Evolutionary conservation across 2,113 vertebrate genomes (phyloP), one percentile per base, ranked within the genome.

Genomic region (Nothobranchius furzeri): DNA sequence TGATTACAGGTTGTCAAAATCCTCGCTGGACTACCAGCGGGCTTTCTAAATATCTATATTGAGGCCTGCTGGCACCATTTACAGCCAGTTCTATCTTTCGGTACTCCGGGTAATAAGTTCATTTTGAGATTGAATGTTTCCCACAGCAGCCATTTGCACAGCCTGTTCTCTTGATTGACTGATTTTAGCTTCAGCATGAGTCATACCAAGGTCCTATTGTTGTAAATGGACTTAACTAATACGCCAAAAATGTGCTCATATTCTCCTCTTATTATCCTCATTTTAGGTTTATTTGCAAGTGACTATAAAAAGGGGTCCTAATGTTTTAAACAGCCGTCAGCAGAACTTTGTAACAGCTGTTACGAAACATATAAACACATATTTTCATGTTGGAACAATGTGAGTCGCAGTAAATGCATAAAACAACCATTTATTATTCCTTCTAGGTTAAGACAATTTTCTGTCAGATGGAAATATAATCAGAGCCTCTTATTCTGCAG

Each of bases 1-100:
- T 70, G 46, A 82, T 87, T 75, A 73, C 55, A 67, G 66, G 55
- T 60, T 59, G 59, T 73, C 47, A 74, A 53, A 43, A 64, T 60
- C 51, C 52, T 64, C 46, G 49, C 40, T 70, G 54, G 60, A 52
- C 83, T 56, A 57, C 67, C 72, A 78, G 70, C 62, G 48, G 72
- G 61, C 64, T 72, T 63, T 73, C 64, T 75, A 52, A 64, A 73
- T 75, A 70, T 55, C 52, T 69, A 47, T 54, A 49, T 35, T 72
- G 59, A 58, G 55, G 7, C 60, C 37, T 78, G 35, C 20, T 65
- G 51, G 48, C 53, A 40, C 3, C 20, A 61, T 53, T 55, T 60
- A 42, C n/a, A 68, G 40, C 14, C 65, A 58, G 52, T 37, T 43
- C 13, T 73, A n/a, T 55, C 53, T 5, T 56, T 30, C 14, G 30